Evolutionary conservation across 2,797 vertebrate species (phyloP).

Genomic region (Helarctos malayanus): DNA sequence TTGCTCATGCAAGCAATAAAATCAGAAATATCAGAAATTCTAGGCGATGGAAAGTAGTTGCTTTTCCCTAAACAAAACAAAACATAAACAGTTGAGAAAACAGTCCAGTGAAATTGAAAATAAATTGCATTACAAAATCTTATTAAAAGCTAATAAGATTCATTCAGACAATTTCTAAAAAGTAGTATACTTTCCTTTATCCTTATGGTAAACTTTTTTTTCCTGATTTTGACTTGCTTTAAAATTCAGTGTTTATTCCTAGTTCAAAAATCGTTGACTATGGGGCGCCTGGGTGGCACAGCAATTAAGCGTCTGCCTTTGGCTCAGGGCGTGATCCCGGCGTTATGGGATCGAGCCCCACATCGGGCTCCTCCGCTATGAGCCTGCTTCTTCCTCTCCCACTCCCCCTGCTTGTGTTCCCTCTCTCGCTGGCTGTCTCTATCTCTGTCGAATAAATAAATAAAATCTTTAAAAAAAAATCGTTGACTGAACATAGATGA

Average conservation of each 20-base stretch:
- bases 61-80: not conserved
- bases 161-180: not conserved
- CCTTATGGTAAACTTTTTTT: not conserved
- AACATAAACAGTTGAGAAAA: not conserved
- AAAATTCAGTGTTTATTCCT: constrained; percentile 18
- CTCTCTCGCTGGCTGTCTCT: no score
- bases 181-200: not conserved
- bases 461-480: not conserved
- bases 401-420: no score
- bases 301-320: no score
- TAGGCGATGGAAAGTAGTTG: not conserved
- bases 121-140: not conserved
- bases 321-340: no score
- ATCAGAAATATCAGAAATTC: not conserved
- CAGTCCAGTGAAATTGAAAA: not conserved
- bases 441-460: no score
- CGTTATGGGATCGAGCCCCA: no score
- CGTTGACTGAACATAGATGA: not conserved
- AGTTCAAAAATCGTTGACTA: not conserved
- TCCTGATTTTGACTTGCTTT: not conserved
- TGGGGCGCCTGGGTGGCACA: no score
- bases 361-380: no score
- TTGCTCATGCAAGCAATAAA: not conserved
- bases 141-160: not conserved
- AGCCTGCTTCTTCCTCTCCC: no score